Evolutionary conservation across 2,113 vertebrate genomes (phyloP), one percentile per base, ranked within the genome.

Genomic region (Heliornis fulica): DNA sequence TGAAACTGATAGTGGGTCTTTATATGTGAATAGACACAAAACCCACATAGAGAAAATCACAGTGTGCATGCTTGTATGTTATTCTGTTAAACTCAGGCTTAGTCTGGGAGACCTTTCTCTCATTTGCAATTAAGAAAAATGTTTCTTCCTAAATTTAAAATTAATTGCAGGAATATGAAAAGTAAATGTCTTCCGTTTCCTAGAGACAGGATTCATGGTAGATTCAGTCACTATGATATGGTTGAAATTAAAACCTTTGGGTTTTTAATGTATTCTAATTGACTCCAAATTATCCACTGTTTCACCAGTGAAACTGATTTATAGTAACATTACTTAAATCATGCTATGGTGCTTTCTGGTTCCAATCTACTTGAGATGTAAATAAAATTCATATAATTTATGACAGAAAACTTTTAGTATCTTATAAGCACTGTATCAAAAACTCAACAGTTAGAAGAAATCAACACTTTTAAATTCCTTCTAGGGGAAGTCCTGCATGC

Each of bases 181-280:
- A 83, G 8, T 23, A 43, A 43, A 34, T 26, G 5, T 54, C 8
- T 78, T 9, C 15, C 31, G 3, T 51, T 78, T 68, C 48, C 32
- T n/a, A 11, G 36, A 41, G 21, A 17, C 1, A 13, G 5, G 8
- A 4, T 18, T 61, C 41, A 56, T 1, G 0, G 50, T 5, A 38
- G 5, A 40, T 32, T 56, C 5, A 51, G 13, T 57, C 29, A 63
- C 29, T 23, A 68, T 23, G 53, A 45, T 36, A 11, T 28, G 83
- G 29, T 10, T 43, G 40, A 71, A 77, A 65, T 25, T 0, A 46
- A 75, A 70, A 79, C 2, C 13, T 78, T 59, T 9, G 9, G 0
- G 0, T 19, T 72, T 88, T 53, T 38, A 50, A 54, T 63, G 3
- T 69, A 13, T 69, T 59, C 25, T 70, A 69, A 75, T 17, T 75